Evolutionary conservation across 2,888 invertebrate genomes (phyloP).

Genomic region (Patella ulyssiponensis): DNA sequence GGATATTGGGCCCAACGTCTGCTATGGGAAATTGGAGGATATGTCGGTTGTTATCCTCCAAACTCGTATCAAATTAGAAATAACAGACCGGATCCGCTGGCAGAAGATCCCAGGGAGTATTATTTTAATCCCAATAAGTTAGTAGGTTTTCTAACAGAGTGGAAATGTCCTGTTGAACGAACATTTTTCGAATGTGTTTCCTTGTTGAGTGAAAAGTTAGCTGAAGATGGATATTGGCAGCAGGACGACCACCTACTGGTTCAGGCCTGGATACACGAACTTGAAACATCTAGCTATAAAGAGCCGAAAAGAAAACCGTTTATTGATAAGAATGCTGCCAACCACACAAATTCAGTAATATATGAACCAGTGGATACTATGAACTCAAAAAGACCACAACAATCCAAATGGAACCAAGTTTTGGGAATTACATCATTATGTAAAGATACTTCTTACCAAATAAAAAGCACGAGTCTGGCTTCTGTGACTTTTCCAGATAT

Average conservation of each 20-base stretch:
- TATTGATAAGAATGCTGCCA: background rate
- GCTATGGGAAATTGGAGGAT: slow-evolving; percentile 47
- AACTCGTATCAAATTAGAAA: slow-evolving; percentile 46
- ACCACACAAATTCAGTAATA: background rate
- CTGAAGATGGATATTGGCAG: slow-evolving; percentile 31
- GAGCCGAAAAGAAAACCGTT: slow-evolving; percentile 7
- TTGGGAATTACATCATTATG: slow-evolving; percentile 5
- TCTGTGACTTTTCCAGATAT: background rate
- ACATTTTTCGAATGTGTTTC: slow-evolving; percentile 43
- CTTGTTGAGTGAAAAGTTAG: slow-evolving; percentile 36
- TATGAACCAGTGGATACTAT: background rate
- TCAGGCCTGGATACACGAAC: slow-evolving; percentile 17
- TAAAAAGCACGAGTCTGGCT: background rate
- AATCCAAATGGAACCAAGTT: slow-evolving; percentile 1
- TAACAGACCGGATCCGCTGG: slow-evolving; percentile 46
- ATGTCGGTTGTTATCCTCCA: slow-evolving; percentile 49
- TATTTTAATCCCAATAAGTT: slow-evolving; percentile 27
- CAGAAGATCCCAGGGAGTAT: slow-evolving; percentile 41
- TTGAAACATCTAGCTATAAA: slow-evolving; percentile 12
- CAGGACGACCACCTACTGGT: slow-evolving; percentile 30
- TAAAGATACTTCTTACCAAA: background rate
- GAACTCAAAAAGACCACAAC: background rate
- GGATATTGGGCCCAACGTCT: slow-evolving; percentile 58
- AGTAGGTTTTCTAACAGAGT: slow-evolving; percentile 36
- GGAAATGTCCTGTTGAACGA: slow-evolving; percentile 42